phyloP scores from a whole-genome alignment of 2,797 vertebrate species.

The Lepidocolaptes lacrymiger region DNA sequence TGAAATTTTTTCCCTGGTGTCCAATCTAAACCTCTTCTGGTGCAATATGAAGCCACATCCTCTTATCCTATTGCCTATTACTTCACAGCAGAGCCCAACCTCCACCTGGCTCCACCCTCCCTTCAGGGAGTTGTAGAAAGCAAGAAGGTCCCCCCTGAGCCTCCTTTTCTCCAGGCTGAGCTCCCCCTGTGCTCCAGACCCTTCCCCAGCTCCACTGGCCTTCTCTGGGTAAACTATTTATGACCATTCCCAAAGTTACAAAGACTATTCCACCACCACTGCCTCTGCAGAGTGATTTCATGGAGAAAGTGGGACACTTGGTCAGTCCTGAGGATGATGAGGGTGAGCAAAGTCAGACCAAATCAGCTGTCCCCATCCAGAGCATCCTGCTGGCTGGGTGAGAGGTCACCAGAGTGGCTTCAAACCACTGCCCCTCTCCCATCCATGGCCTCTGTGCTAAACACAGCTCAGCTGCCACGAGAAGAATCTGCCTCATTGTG shows the following conservation, averaged over 20 bases:
- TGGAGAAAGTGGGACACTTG: background rate
- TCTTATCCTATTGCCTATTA: rapidly evolving
- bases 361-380: background rate
- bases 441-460: background rate
- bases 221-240: background rate
- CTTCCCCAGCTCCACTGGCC: background rate
- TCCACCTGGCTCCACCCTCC: background rate
- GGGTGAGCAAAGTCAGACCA: background rate
- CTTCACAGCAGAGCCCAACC: background rate
- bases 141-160: background rate
- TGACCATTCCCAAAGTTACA: background rate
- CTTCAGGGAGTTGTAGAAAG: too few relatives aligned
- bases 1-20: background rate
- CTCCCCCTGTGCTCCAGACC: background rate
- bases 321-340: background rate
- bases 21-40: background rate
- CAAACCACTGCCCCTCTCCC: background rate
- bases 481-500: slow-evolving; percentile 34
- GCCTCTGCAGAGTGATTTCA: background rate
- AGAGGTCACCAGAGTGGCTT: background rate
- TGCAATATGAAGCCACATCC: background rate
- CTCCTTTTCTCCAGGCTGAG: background rate
- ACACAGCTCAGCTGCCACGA: background rate
- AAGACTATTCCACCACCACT: background rate
- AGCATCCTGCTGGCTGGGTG: background rate